A percentile compares a stretch with the other conserved stretches of the same genome.
These are phyloP conservation scores for Coenonympha glycerion DNA, from an alignment of 2,888 invertebrate species.

Conservation along the genomic window DNA sequence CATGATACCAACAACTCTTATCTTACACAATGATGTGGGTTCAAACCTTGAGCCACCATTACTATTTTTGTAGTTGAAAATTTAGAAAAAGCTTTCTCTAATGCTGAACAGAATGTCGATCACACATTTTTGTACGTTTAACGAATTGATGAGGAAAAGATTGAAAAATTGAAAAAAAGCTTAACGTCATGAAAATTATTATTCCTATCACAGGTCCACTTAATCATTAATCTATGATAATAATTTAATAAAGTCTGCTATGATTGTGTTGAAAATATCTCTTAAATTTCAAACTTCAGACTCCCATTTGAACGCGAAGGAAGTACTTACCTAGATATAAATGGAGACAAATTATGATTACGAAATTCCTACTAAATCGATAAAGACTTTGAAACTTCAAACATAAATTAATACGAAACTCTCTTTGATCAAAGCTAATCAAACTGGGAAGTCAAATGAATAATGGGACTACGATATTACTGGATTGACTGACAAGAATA, in stretches of 20 bases:
- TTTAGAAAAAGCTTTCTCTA: no score
- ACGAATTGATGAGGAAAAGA: no score
- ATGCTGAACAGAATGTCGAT: no score
- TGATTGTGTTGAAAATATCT: no score
- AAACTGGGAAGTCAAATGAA: neutral
- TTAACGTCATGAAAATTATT: no score
- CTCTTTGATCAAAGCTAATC: neutral
- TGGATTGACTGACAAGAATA: neutral
- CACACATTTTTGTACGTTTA: no score
- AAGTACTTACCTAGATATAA: neutral
- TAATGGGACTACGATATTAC: neutral
- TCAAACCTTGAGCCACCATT: slow-evolving; percentile 24
- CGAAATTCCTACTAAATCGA: neutral
- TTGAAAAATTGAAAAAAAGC: no score
- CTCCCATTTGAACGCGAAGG: neutral
- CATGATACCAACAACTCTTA: slow-evolving; percentile 36
- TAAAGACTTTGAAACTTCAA: neutral
- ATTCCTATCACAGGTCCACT: no score
- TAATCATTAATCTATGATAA: no score
- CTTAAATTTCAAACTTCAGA: neutral
- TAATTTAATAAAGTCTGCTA: no score
- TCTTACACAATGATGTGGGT: slow-evolving; percentile 44
- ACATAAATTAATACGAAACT: neutral
- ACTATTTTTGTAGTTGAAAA: slow-evolving; percentile 5
- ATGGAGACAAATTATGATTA: neutral